Evolutionary conservation across 2,797 vertebrate species (phyloP).

Genomic region (Cygnus olor): DNA sequence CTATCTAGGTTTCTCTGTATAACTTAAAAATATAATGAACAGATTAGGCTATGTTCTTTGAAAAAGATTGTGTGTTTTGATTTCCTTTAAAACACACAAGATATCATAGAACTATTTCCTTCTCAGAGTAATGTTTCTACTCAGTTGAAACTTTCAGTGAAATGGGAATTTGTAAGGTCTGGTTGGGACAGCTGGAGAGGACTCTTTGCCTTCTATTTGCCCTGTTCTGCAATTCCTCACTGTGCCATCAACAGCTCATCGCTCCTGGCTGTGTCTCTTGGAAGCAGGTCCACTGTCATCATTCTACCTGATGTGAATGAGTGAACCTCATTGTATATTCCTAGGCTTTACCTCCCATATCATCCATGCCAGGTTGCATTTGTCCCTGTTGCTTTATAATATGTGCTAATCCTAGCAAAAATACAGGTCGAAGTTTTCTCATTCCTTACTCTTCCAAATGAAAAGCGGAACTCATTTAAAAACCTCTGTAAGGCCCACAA

Average conservation of each 20-base stretch:
- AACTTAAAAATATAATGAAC: background rate
- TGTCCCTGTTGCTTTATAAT: background rate
- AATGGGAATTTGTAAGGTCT: background rate
- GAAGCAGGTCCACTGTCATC: background rate
- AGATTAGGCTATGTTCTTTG: background rate
- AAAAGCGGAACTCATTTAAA: background rate
- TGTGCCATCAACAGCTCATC: background rate
- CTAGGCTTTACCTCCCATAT: background rate
- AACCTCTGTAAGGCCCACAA: rapidly evolving
- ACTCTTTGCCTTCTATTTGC: background rate
- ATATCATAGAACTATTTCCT: background rate
- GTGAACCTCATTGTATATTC: background rate
- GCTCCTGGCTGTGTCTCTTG: background rate
- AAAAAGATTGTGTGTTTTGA: background rate
- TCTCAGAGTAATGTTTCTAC: background rate
- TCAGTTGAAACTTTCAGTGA: background rate
- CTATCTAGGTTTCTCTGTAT: background rate
- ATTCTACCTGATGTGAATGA: background rate
- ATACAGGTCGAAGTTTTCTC: background rate
- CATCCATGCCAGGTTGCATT: background rate
- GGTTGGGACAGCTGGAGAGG: background rate
- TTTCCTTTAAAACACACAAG: background rate
- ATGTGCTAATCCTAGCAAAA: background rate
- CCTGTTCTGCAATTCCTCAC: background rate
- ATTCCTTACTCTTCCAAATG: background rate